Evolutionary conservation across 1,140 invertebrate genomes (phyloP).

Genomic region (Luehdorfia chinensis): DNA sequence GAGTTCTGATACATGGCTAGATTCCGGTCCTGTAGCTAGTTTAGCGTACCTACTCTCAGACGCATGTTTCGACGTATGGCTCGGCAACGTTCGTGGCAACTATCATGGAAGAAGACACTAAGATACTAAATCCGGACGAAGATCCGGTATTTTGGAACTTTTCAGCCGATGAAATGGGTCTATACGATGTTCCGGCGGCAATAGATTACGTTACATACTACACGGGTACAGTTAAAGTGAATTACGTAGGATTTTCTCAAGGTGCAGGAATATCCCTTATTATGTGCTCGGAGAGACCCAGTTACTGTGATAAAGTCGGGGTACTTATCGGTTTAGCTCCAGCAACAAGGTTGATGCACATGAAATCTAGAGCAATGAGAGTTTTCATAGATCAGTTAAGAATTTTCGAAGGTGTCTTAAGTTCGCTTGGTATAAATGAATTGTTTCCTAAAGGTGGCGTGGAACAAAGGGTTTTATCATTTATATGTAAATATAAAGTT

Average conservation of each 20-base stretch:
- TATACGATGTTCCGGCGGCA: conserved; percentile 84
- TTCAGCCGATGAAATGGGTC: conserved; percentile 83
- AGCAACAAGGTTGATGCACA: conserved; percentile 38
- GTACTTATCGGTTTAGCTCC: conserved; percentile 46
- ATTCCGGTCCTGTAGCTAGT: conserved; percentile 79
- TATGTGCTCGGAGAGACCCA: conserved; percentile 55
- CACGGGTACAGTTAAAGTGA: conserved; percentile 73
- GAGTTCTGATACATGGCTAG: conserved; percentile 82
- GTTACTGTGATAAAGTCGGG: conserved; percentile 48
- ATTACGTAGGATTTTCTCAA: conserved; percentile 81
- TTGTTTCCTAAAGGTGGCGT: conserved; percentile 34
- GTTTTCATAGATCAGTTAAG: conserved; percentile 10
- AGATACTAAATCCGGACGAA: conserved; percentile 73
- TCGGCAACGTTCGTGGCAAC: conserved; percentile 84
- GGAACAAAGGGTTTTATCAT: conserved; percentile 32
- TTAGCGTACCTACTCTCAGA: conserved; percentile 83
- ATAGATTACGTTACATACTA: conserved; percentile 80
- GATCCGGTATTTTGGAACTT: conserved; percentile 74
- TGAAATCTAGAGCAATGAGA: conserved; percentile 36
- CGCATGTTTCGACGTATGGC: conserved; percentile 87
- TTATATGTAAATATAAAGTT: conserved; percentile 39
- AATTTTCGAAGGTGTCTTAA: conserved; percentile 24
- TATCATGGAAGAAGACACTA: conserved; percentile 79
- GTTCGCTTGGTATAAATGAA: conserved; percentile 28
- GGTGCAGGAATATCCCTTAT: conserved; percentile 62